phyloP scores from a whole-genome alignment of 2,888 invertebrate species.

The Hymenopus coronatus region DNA sequence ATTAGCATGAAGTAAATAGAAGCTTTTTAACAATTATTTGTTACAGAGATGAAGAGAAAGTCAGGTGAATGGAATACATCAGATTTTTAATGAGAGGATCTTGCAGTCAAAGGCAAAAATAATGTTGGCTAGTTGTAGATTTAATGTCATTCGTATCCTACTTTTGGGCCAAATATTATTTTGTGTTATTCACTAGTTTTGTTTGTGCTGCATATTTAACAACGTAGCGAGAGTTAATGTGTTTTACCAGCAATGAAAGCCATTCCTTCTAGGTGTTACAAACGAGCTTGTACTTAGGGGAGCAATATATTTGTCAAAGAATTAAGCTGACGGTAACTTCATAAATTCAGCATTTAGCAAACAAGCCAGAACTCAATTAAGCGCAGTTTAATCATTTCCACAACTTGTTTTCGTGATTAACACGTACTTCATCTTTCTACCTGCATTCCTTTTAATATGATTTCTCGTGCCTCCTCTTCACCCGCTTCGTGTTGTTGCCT shows the following conservation, averaged over 20 bases:
- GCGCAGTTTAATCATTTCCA: background rate
- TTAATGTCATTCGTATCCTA: too few relatives aligned
- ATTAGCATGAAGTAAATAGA: too few relatives aligned
- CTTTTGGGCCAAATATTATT: too few relatives aligned
- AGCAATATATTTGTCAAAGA: background rate
- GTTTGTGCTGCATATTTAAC: too few relatives aligned
- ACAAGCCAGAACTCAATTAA: background rate
- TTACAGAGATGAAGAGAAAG: too few relatives aligned
- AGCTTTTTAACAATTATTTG: too few relatives aligned
- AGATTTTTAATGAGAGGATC: too few relatives aligned
- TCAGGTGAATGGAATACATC: too few relatives aligned
- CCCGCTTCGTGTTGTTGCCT: background rate
- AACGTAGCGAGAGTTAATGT: too few relatives aligned
- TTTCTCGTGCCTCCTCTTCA: background rate
- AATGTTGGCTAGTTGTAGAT: too few relatives aligned
- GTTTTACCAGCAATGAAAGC: background rate
- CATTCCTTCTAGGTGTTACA: background rate
- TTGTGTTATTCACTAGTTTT: too few relatives aligned
- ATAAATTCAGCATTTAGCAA: background rate
- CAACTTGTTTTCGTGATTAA: background rate
- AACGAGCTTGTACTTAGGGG: background rate
- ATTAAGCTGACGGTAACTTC: background rate
- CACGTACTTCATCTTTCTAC: background rate
- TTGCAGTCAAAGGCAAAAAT: too few relatives aligned
- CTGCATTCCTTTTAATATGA: background rate